Evolutionary conservation across 2,113 vertebrate species (phyloP).

Genomic region (Epinephelus fuscoguttatus): DNA sequence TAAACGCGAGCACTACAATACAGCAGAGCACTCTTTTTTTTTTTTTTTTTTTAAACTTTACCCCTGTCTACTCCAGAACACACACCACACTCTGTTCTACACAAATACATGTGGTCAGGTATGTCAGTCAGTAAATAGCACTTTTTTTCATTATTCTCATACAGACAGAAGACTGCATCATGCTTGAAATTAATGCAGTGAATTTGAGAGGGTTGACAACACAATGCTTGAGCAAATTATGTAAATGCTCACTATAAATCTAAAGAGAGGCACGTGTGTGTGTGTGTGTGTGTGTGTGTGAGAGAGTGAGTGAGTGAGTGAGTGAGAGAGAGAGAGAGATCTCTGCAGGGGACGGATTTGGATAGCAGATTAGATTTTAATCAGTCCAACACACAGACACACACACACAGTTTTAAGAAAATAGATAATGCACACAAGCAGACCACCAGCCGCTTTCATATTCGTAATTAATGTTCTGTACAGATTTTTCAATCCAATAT

Average conservation of each 20-base stretch:
- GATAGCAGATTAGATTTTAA: slow-evolving; percentile 7
- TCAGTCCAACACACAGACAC: background rate
- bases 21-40: no score
- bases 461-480: slow-evolving; percentile 16
- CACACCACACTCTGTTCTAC: no score
- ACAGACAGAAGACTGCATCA: no score
- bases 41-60: no score
- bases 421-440: background rate
- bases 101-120: no score
- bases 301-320: no score
- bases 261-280: background rate
- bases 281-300: background rate
- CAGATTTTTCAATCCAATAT: slow-evolving; percentile 14
- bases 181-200: no score
- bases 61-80: no score
- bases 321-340: background rate
- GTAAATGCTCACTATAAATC: background rate
- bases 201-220: no score
- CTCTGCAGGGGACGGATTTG: background rate
- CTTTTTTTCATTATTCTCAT: no score
- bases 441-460: background rate
- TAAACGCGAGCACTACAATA: no score
- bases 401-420: background rate
- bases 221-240: background rate
- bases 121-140: no score